Base-by-base conservation (phyloP, 2,888 invertebrate species). In the Lycocerus yunnanus region DNA sequence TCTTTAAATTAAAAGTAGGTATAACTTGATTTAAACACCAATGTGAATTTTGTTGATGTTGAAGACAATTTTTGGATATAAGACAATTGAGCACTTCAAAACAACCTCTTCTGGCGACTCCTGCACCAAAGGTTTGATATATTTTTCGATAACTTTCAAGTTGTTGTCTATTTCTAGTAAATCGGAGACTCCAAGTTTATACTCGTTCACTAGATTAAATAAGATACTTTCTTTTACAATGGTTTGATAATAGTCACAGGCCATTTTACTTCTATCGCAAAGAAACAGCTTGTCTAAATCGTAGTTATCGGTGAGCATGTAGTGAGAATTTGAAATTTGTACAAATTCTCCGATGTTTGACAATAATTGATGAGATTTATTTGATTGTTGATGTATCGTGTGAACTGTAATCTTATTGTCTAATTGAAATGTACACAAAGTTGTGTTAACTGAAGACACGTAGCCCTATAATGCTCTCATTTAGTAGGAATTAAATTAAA, bases 381-480 rank as follows among this genome's bases (percentile, higher is more conserved):
- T 15, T 9, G 71, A 66, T n/a, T 71, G 71, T 13, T 68, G 18
- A 20, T 71, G 73, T 10, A 71, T 66, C 15, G 66, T 59, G 13
- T 76, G 71, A 1, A 76, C 71, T n/a, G 58, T 68, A 15, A 76
- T 13, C 18, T 68, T 71, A 15, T 65, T 16, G n/a, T 73, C 66
- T 10, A 76, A 15, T 43, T 66, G 14, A 24, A 76, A 73, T 10
- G 65, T 65, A 70, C 73, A 73, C 16, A 71, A 27, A 15, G 14
- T 59, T 27, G 59, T 27, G n/a, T 76, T 71, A 14, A 75, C 58
- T n/a, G 75, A 69, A n/a, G 75, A 43, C 15, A 75, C 75, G 14
- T n/a, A 9, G 6, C 75, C 75, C 74, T 74, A 68, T 2, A 73
- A 73, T 11, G 13, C 13, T 69, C 10, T n/a, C 10, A 3, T 14